Evolutionary conservation across 2,113 vertebrate species (phyloP).

Genomic region (human (Homo sapiens)): DNA sequence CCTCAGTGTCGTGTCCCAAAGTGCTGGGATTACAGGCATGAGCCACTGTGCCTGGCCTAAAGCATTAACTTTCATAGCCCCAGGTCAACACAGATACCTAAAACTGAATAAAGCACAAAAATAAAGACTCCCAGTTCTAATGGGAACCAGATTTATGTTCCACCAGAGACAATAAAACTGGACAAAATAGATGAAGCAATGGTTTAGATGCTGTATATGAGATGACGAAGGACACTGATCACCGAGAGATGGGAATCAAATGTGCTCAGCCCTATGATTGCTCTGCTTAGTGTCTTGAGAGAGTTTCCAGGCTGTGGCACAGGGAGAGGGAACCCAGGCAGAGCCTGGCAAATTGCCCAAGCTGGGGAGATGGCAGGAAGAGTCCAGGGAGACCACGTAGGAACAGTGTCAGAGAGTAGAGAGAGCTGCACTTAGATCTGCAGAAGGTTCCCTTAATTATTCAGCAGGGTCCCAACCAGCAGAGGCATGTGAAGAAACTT

Average conservation of each 20-base stretch:
- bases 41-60: too few species aligned
- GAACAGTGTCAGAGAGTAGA: too few species aligned
- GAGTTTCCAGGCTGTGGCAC: not conserved
- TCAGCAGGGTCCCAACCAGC: too few species aligned
- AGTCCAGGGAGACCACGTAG: not conserved
- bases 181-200: not conserved
- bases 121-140: not conserved
- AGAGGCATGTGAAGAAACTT: not conserved
- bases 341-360: not conserved
- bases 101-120: not conserved
- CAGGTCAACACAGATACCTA: not conserved
- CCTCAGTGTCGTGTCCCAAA: too few species aligned
- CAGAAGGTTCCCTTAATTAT: not conserved
- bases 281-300: not conserved
- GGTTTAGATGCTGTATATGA: not conserved
- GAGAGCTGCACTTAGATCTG: fast-evolving
- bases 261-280: not conserved
- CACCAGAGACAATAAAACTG: not conserved
- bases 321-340: not conserved
- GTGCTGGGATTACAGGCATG: too few species aligned
- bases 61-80: not conserved
- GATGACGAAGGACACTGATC: not conserved
- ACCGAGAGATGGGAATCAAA: not conserved
- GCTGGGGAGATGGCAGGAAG: not conserved
- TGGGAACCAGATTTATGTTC: not conserved